Evolutionary conservation across 2,113 vertebrate species (phyloP).

Genomic region (Serranochromis macrocephalus): DNA sequence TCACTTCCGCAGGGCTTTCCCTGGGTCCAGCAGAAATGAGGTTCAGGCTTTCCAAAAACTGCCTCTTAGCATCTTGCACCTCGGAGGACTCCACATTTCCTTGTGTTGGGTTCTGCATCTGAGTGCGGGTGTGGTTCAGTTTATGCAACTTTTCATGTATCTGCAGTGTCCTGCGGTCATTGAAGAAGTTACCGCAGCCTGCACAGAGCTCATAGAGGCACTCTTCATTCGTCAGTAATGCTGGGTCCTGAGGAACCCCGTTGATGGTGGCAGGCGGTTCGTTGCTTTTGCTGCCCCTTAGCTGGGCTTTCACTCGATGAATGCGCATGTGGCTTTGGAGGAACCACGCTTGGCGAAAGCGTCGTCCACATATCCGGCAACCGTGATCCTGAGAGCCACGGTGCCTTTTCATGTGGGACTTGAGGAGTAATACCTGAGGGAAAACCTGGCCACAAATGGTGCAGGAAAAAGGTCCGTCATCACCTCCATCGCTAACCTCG

Average conservation of each 20-base stretch:
- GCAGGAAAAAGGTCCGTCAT: conserved; percentile 76
- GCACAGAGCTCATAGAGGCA: conserved; percentile 90
- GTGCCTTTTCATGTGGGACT: conserved; percentile 95
- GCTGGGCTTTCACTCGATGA: conserved; percentile 81
- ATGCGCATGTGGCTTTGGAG: conserved; percentile 98
- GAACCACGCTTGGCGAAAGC: conserved; percentile 97
- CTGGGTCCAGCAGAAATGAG: conserved; percentile 64
- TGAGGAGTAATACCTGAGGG: conserved; percentile 87
- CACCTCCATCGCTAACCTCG: conserved; percentile 55
- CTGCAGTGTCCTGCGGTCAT: conserved; percentile 80
- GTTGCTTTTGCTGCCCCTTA: conserved; percentile 63
- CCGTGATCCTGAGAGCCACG: conserved; percentile 85
- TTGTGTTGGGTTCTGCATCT: background rate
- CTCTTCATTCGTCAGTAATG: conserved; percentile 75
- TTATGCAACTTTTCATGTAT: conserved; percentile 82
- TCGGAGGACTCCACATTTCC: conserved; percentile 2
- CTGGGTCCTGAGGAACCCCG: conserved; percentile 82
- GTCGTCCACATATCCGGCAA: conserved; percentile 91
- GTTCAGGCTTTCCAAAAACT: conserved; percentile 80
- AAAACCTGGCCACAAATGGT: conserved; percentile 88
- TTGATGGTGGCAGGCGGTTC: conserved; percentile 85
- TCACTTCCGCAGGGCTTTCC: conserved; percentile 42
- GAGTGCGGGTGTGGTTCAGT: background rate
- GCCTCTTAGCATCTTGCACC: conserved; percentile 54
- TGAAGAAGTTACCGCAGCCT: conserved; percentile 93